Conservation (phyloP, 2,888 invertebrate genomes). For the Lepidochrysops patricia region DNA sequence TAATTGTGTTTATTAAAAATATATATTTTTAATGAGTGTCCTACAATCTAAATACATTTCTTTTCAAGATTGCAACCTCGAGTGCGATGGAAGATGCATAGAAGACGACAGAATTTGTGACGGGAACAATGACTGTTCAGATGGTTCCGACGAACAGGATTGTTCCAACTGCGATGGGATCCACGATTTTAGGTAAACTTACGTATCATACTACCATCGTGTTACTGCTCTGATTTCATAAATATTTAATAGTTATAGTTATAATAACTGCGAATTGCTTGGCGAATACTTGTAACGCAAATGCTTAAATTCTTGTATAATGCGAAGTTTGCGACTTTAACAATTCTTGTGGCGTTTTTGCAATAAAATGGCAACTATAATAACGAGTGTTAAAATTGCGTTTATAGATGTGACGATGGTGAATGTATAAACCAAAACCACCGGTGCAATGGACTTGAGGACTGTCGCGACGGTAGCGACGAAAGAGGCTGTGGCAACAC, state of each 20-base stretch:
- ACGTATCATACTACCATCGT: background rate
- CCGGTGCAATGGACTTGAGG: conserved; percentile 73
- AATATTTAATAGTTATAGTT: too few species aligned
- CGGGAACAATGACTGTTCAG: conserved; percentile 71
- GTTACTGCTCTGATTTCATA: too few species aligned
- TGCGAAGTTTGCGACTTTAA: background rate
- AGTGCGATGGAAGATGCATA: conserved; percentile 76
- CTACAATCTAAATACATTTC: conserved; percentile 35
- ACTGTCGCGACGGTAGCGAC: conserved; percentile 76
- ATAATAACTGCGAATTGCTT: conserved; percentile 10
- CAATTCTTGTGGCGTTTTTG: background rate
- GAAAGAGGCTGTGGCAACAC: conserved; percentile 67
- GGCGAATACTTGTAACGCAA: background rate
- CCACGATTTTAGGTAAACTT: conserved; percentile 56
- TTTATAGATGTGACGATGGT: conserved; percentile 56
- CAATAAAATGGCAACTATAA: background rate
- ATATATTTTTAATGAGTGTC: conserved; percentile 7
- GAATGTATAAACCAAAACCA: conserved; percentile 57
- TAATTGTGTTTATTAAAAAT: background rate
- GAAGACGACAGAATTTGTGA: conserved; percentile 75
- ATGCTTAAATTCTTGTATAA: background rate
- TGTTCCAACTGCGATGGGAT: conserved; percentile 48
- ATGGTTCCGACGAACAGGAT: conserved; percentile 72
- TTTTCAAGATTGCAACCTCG: conserved; percentile 51
- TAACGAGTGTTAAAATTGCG: conserved; percentile 19